These are phyloP conservation scores for Bergia sp. DNA, from an alignment of 92 coral and sea anemone genomes.

Conservation along the genomic window DNA sequence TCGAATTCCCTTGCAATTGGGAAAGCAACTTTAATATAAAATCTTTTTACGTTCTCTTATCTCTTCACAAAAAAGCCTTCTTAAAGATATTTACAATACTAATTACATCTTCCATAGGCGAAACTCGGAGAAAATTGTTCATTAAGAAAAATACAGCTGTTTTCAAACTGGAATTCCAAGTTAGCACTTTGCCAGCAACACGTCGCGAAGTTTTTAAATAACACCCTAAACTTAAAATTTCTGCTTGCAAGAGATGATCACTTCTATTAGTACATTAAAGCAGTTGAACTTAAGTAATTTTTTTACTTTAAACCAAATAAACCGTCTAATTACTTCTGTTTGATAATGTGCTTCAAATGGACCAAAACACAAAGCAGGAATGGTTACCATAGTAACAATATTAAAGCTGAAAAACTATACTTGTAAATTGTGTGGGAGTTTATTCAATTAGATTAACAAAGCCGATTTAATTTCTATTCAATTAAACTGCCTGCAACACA, in stretches of 20 bases:
- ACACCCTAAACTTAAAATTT: neutral
- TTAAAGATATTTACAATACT: conserved; percentile 6
- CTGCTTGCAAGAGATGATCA: neutral
- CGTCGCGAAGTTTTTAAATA: neutral
- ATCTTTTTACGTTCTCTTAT: neutral
- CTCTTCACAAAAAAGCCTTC: neutral
- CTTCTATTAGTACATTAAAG: neutral
- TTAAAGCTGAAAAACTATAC: neutral
- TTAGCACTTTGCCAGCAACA: neutral
- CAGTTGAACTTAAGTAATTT: neutral
- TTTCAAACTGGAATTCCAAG: neutral
- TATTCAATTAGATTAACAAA: neutral
- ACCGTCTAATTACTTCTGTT: neutral
- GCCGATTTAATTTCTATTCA: neutral
- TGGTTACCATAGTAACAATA: neutral
- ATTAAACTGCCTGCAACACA: neutral
- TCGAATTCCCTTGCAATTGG: neutral
- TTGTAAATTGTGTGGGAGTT: neutral
- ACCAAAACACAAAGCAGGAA: neutral
- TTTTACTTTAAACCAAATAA: neutral
- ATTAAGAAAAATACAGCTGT: neutral
- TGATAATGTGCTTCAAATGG: neutral
- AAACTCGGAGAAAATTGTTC: neutral
- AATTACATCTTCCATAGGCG: neutral
- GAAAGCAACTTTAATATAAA: neutral